Conservation (phyloP, 2,113 vertebrate species). For the Zonotrichia leucophrys region DNA sequence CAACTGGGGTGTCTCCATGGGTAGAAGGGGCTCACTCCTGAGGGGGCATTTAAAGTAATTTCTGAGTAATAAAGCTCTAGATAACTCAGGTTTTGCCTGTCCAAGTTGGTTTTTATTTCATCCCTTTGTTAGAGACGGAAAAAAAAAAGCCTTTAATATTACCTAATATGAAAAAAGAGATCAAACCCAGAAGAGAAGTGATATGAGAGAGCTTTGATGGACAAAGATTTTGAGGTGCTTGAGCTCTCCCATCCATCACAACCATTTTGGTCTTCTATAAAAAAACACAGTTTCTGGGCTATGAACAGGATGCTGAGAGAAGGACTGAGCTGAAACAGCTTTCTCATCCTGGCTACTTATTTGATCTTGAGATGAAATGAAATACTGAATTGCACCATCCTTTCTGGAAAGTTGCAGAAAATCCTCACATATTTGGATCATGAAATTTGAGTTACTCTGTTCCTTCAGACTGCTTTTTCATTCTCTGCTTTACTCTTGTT, state of each 20-base stretch:
- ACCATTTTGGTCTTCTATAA: neutral
- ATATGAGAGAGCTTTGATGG: neutral
- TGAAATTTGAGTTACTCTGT: neutral
- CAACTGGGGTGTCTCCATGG: neutral
- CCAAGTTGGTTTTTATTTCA: neutral
- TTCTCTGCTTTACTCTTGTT: neutral
- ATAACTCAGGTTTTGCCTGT: neutral
- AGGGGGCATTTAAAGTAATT: neutral
- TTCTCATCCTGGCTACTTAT: neutral
- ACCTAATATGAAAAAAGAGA: neutral
- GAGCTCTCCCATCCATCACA: neutral
- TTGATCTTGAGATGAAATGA: neutral
- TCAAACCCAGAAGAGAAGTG: neutral
- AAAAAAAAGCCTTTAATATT: neutral
- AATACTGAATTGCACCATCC: neutral
- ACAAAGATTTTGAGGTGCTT: neutral
- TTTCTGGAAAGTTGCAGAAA: constrained; percentile 8
- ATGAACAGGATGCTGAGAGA: neutral
- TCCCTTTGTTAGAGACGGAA: neutral
- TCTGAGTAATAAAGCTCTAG: neutral
- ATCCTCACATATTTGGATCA: neutral
- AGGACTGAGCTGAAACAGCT: neutral
- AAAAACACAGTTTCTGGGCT: neutral
- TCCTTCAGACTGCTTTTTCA: neutral
- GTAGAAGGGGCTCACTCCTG: neutral